A percentile compares a stretch with the other conserved stretches of the same genome.
phyloP scores from a whole-genome alignment of 2,888 invertebrate genomes.

The Hetaerina titia region DNA sequence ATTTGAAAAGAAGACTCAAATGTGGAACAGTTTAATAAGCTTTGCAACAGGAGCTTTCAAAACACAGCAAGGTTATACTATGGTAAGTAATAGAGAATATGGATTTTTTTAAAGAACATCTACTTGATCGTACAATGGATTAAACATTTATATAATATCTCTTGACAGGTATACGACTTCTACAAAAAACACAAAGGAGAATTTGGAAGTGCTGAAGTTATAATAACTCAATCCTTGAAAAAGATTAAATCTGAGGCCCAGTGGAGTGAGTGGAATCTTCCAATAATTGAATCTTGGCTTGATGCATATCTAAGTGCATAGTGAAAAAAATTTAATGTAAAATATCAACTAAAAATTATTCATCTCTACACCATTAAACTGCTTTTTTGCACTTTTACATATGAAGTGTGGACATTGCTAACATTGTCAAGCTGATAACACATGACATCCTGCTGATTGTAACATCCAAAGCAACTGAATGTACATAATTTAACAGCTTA shows the following conservation, averaged over 20 bases:
- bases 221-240: conserved; percentile 85
- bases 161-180: conserved; percentile 46
- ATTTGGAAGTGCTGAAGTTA: conserved; percentile 86
- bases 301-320: conserved; percentile 72
- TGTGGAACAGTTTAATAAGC: conserved; percentile 88
- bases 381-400: conserved; percentile 39
- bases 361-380: background rate
- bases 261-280: conserved; percentile 88
- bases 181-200: conserved; percentile 77
- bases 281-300: conserved; percentile 87
- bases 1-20: conserved; percentile 84
- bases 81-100: conserved; percentile 77
- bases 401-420: background rate
- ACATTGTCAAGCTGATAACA: background rate
- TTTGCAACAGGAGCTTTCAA: conserved; percentile 88
- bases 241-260: conserved; percentile 87
- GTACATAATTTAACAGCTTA: background rate
- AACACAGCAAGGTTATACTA: conserved; percentile 85
- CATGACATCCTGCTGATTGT: background rate
- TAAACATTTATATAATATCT: background rate
- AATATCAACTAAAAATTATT: background rate
- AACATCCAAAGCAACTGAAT: background rate
- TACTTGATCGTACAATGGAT: no score
- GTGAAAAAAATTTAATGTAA: background rate
- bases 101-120: background rate